Percentiles rank a stretch among this genome's conserved stretches.
Conservation (phyloP, 1,140 invertebrate genomes). For the Macrotrachela quadricornifera region DNA sequence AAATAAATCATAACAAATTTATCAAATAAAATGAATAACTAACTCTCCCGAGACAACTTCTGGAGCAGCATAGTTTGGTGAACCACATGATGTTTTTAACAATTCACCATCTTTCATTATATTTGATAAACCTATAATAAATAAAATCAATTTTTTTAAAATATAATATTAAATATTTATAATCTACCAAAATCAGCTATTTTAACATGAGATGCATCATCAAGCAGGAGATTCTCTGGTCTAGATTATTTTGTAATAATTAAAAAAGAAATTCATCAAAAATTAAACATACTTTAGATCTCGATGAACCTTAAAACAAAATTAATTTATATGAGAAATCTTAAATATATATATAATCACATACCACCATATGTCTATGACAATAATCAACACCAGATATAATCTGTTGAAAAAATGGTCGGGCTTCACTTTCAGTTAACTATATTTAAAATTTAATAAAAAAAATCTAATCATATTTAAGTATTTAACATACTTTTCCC, state of each 20-base stretch:
- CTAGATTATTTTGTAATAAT: too few species aligned
- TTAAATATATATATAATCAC: constrained; percentile 7
- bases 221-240: constrained; percentile 85
- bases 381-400: constrained; percentile 98
- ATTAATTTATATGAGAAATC: not conserved
- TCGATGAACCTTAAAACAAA: constrained; percentile 10
- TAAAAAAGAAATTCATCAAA: too few species aligned
- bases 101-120: constrained; percentile 99
- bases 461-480: not conserved
- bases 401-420: constrained; percentile 74
- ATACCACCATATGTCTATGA: constrained; percentile 95
- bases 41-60: constrained; percentile 94
- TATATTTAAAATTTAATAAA: constrained; percentile 1
- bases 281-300: constrained; percentile 18
- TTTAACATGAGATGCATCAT: constrained; percentile 91
- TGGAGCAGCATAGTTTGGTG: constrained; percentile 96
- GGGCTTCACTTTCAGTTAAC: constrained; percentile 27
- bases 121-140: constrained; percentile 86
- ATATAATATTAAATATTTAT: too few species aligned
- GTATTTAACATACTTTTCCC: constrained; percentile 45
- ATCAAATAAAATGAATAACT: too few species aligned
- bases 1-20: too few species aligned
- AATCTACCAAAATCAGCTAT: constrained; percentile 99
- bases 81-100: constrained; percentile 87
- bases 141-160: too few species aligned